Conservation (phyloP, 2,113 vertebrate species). For the Ciconia stormi region DNA sequence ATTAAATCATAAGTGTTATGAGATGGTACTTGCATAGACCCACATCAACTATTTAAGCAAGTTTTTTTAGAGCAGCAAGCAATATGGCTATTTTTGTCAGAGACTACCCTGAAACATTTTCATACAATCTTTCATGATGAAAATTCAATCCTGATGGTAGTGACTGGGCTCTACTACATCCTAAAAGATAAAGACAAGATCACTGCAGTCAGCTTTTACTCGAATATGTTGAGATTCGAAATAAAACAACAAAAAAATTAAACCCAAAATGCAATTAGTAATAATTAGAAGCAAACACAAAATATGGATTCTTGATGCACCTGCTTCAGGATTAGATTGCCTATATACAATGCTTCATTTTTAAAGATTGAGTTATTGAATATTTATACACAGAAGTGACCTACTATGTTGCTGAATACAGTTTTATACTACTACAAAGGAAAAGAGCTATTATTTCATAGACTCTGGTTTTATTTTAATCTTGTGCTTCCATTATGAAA, state of each 20-base stretch:
- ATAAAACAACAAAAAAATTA: neutral
- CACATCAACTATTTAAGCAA: neutral
- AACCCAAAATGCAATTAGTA: neutral
- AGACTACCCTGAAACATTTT: neutral
- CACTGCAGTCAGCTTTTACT: neutral
- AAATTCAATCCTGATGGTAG: neutral
- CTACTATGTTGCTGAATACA: neutral
- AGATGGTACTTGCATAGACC: neutral
- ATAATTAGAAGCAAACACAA: neutral
- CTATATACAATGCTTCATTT: neutral
- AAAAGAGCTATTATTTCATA: neutral
- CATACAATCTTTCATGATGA: neutral
- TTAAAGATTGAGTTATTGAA: neutral
- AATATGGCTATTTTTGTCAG: neutral
- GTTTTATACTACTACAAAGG: neutral
- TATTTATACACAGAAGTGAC: neutral
- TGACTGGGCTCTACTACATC: neutral
- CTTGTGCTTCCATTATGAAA: neutral
- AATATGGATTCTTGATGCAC: neutral
- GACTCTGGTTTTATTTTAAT: neutral
- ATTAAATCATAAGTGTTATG: neutral
- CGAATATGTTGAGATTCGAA: neutral
- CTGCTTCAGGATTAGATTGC: neutral
- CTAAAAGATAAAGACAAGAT: neutral
- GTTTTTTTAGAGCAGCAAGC: neutral